Conservation (phyloP, 1,140 invertebrate genomes). For the Danaus plexippus region DNA sequence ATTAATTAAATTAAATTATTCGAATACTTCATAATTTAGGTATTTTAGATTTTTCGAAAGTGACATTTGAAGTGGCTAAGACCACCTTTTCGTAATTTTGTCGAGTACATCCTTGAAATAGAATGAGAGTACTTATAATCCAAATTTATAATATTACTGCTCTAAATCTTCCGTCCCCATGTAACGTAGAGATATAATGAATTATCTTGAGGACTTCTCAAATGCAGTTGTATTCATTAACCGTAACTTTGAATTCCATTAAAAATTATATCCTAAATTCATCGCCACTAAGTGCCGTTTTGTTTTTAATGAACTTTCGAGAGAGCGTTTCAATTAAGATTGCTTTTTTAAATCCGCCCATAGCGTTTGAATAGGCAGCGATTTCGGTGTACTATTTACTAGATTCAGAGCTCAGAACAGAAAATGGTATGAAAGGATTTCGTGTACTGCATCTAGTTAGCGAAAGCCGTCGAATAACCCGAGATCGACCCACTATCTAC, state of each 20-base stretch:
- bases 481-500: slow-evolving; percentile 11
- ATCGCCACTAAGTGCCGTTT: slow-evolving; percentile 1
- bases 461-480: slow-evolving; percentile 12
- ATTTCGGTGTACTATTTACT: slow-evolving; percentile 19
- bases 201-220: slow-evolving; percentile 24
- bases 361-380: slow-evolving; percentile 18
- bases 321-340: slow-evolving; percentile 9
- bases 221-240: slow-evolving; percentile 1
- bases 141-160: slow-evolving; percentile 67
- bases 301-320: slow-evolving; percentile 11
- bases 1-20: no score
- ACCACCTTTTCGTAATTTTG: slow-evolving; percentile 64
- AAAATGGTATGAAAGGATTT: slow-evolving; percentile 23
- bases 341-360: slow-evolving; percentile 18
- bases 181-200: slow-evolving; percentile 41
- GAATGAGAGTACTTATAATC: slow-evolving; percentile 60
- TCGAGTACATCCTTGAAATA: slow-evolving; percentile 55
- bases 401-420: slow-evolving; percentile 18
- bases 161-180: slow-evolving; percentile 50
- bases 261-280: slow-evolving; percentile 3
- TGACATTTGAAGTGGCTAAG: slow-evolving; percentile 52
- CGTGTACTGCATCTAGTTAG: slow-evolving; percentile 17
- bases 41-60: slow-evolving; percentile 44
- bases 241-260: neutral
- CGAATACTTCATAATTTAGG: slow-evolving; percentile 16